These are phyloP conservation scores for Papilio demoleus DNA, from an alignment of 2,888 invertebrate species.

Conservation along the genomic window DNA sequence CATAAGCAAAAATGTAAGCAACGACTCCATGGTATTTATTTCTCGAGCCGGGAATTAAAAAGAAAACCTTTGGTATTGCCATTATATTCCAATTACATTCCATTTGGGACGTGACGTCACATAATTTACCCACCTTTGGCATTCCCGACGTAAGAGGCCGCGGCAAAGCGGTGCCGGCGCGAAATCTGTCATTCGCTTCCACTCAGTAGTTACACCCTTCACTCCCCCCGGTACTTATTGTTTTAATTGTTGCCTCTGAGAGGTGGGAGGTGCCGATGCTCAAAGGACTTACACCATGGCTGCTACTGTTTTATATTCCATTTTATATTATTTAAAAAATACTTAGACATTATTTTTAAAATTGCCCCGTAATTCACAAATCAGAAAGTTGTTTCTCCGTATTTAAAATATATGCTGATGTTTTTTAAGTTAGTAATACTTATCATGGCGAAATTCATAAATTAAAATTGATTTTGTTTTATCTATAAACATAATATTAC, in stretches of 20 bases:
- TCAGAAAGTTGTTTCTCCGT: no score
- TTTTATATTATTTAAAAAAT: background rate
- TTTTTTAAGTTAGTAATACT: background rate
- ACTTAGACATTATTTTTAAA: background rate
- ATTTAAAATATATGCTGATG: no score
- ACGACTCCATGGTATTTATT: slow-evolving; percentile 5
- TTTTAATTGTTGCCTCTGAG: slow-evolving; percentile 80
- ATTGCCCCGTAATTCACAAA: no score
- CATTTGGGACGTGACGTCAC: slow-evolving; percentile 57
- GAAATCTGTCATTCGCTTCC: slow-evolving; percentile 66
- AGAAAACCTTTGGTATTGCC: slow-evolving; percentile 35
- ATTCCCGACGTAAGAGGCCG: slow-evolving; percentile 62
- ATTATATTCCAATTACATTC: slow-evolving; percentile 40
- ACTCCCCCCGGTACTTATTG: slow-evolving; percentile 66
- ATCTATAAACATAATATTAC: background rate
- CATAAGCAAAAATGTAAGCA: slow-evolving; percentile 5
- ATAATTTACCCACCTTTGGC: slow-evolving; percentile 71
- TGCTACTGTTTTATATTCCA: slow-evolving; percentile 45
- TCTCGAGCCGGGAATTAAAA: slow-evolving; percentile 18
- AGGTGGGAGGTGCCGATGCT: slow-evolving; percentile 76
- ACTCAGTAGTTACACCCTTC: slow-evolving; percentile 75
- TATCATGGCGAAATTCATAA: no score
- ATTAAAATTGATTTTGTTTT: slow-evolving; percentile 9
- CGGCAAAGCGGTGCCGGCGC: slow-evolving; percentile 53
- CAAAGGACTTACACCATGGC: slow-evolving; percentile 70